Evolutionary conservation across 2,797 vertebrate genomes (phyloP).

Genomic region (Pipistrellus kuhlii): DNA sequence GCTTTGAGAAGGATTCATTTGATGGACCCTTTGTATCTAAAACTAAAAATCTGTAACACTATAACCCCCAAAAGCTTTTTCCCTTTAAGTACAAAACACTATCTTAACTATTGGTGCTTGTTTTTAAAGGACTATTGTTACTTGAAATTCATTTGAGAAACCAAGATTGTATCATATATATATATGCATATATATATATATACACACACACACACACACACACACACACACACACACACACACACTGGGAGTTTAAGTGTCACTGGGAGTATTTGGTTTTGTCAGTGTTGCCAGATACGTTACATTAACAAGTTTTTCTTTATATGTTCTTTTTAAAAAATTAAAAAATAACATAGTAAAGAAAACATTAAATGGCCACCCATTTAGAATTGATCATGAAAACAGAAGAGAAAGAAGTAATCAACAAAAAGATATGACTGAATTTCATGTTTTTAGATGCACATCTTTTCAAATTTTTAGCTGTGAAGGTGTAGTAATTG

Average conservation of each 20-base stretch:
- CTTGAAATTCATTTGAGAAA: conserved; percentile 56
- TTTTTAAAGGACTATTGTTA: conserved; percentile 24
- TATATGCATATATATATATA: too few relatives aligned
- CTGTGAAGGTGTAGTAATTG: not conserved
- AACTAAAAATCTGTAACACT: not conserved
- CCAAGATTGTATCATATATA: not conserved
- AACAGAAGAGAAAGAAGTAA: not conserved
- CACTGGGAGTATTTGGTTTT: conserved; percentile 26
- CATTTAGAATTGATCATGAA: conserved; percentile 14
- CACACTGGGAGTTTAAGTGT: not conserved
- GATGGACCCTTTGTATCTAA: not conserved
- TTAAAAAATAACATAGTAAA: conserved; percentile 7
- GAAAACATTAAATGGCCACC: conserved; percentile 18
- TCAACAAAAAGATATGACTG: not conserved
- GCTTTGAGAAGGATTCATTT: conserved; percentile 24
- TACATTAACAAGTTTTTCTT: not conserved
- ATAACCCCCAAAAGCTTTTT: not conserved
- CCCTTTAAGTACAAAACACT: not conserved
- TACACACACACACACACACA: too few relatives aligned
- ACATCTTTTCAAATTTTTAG: conserved; percentile 52
- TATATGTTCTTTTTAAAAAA: conserved; percentile 39
- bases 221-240: too few relatives aligned
- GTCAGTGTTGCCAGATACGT: not conserved
- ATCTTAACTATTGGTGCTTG: conserved; percentile 27
- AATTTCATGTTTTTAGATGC: conserved; percentile 43